Evolutionary conservation across 37 sponge, comb jelly and placozoan genomes (phyloP).

Genomic region (Cladorhizidae sp.): DNA sequence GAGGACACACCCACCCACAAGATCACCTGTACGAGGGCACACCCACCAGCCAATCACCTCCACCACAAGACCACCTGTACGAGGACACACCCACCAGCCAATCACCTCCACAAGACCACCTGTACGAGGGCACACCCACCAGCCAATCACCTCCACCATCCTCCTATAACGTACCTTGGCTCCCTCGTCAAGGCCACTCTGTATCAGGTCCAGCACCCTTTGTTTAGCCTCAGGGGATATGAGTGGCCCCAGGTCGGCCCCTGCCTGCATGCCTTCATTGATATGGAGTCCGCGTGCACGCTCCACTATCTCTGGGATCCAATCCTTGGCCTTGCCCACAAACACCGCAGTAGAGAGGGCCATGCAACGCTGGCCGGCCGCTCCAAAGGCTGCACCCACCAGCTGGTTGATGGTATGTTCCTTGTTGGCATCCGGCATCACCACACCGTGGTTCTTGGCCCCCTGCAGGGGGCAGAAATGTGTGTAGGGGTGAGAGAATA

Average conservation of each 20-base stretch:
- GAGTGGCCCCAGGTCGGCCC: constrained; percentile 96
- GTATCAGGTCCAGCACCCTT: constrained; percentile 83
- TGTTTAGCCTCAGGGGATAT: constrained; percentile 95
- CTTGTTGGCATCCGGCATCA: constrained; percentile 99
- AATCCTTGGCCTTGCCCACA: constrained; percentile 93
- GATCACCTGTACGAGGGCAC: no score
- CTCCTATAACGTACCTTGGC: constrained; percentile 62
- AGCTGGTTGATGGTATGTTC: constrained; percentile 97
- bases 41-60: no score
- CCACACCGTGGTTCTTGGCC: constrained; percentile 98
- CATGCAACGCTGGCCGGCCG: constrained; percentile 99
- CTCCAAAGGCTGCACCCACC: constrained; percentile 98
- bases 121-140: no score
- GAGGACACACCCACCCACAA: background rate
- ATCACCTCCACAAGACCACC: no score
- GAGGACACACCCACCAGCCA: no score
- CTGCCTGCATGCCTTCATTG: constrained; percentile 75
- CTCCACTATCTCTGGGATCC: constrained; percentile 96
- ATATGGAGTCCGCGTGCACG: constrained; percentile 80
- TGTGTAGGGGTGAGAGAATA: no score
- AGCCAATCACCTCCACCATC: no score
- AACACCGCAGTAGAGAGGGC: constrained; percentile 94
- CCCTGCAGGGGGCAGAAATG: constrained; percentile 58
- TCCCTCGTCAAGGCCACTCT: constrained; percentile 94
- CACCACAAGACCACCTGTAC: no score